These are phyloP conservation scores for Protodeltote pygarga DNA, from an alignment of 2,888 invertebrate species.

Conservation along the genomic window DNA sequence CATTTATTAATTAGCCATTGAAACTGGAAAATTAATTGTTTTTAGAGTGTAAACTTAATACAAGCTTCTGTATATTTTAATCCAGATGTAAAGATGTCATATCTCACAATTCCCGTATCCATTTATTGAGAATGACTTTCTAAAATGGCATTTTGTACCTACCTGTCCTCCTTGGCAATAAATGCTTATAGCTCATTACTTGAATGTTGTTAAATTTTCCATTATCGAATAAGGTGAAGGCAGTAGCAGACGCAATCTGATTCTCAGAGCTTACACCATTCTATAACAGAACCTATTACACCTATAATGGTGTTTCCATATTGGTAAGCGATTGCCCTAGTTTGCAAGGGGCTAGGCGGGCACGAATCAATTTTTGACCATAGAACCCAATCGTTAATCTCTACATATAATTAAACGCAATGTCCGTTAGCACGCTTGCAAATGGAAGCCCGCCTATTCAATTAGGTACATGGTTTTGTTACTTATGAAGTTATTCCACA, in stretches of 20 bases:
- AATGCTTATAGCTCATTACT: constrained; percentile 13
- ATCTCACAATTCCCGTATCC: too few relatives aligned
- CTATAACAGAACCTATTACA: constrained; percentile 52
- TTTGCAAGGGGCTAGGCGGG: constrained; percentile 70
- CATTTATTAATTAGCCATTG: too few relatives aligned
- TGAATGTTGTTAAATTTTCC: constrained; percentile 50
- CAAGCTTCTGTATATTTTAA: too few relatives aligned
- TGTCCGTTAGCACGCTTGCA: constrained; percentile 32
- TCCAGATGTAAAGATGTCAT: too few relatives aligned
- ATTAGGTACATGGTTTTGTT: constrained; percentile 23
- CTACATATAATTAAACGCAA: constrained; percentile 42
- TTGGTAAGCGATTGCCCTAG: constrained; percentile 72
- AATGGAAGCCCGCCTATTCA: constrained; percentile 25
- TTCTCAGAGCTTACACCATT: constrained; percentile 71
- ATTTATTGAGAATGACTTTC: neutral
- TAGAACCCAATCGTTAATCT: constrained; percentile 50
- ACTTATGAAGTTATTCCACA: too few relatives aligned
- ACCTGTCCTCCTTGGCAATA: neutral
- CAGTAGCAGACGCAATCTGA: constrained; percentile 65
- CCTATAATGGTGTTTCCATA: constrained; percentile 76
- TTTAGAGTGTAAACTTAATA: too few relatives aligned
- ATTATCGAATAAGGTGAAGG: constrained; percentile 64
- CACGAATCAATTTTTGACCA: constrained; percentile 75
- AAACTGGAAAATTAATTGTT: too few relatives aligned
- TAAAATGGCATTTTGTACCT: neutral